These are phyloP conservation scores for Petrolisthes manimaculis DNA, from an alignment of 2,888 invertebrate species.

Conservation along the genomic window DNA sequence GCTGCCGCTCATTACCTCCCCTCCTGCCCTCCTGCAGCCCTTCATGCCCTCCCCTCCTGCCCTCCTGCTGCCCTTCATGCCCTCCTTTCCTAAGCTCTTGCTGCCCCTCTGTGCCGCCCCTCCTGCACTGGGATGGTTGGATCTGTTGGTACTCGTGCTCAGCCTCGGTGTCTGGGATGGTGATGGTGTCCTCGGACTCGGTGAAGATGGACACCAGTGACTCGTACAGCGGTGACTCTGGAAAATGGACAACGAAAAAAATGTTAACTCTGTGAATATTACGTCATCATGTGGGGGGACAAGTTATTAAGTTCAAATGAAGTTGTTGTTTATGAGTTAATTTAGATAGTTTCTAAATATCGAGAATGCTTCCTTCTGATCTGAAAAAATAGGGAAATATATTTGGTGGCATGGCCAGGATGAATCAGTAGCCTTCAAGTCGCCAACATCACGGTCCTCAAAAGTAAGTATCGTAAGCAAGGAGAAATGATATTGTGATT, in stretches of 20 bases:
- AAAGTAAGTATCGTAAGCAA: too few relatives aligned
- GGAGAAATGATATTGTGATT: too few relatives aligned
- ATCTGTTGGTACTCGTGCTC: conserved; percentile 57
- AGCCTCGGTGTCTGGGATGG: conserved; percentile 22
- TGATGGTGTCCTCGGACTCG: conserved; percentile 27
- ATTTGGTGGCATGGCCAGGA: too few relatives aligned
- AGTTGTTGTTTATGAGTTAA: background rate
- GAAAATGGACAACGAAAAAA: background rate
- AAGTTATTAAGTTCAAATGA: background rate
- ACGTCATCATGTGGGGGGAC: background rate
- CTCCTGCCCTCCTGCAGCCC: background rate
- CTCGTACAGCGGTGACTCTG: conserved; percentile 53
- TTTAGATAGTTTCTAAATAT: background rate
- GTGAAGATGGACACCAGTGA: conserved; percentile 42
- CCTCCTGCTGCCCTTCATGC: background rate
- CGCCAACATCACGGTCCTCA: too few relatives aligned
- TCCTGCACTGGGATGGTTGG: background rate
- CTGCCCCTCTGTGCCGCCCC: background rate
- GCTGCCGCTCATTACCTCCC: background rate
- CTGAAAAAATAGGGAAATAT: too few relatives aligned
- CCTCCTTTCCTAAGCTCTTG: background rate
- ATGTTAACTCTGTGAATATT: background rate
- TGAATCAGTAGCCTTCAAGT: too few relatives aligned
- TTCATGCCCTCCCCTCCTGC: too few relatives aligned
- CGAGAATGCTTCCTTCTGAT: too few relatives aligned